Evolutionary conservation across 2,888 invertebrate genomes (phyloP), one percentile per base, ranked within the genome.

Genomic region (Tillus elongatus): DNA sequence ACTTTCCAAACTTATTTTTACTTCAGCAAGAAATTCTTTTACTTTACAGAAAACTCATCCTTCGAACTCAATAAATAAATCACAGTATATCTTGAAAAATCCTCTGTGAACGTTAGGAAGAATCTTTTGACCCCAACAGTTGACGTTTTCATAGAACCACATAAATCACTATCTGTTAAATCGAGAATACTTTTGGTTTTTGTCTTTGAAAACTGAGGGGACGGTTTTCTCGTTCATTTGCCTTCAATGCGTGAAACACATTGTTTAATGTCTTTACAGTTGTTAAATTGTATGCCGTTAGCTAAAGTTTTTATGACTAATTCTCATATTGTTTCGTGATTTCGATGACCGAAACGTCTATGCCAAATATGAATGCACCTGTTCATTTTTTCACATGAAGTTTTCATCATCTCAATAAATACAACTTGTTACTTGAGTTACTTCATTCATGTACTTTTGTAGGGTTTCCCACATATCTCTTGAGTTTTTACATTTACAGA

Each of bases 91-190:
- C 50, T 41, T 3, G 53, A 52, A 36, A 36, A 57, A 44, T 60
- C 58, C 36, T 59, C 58, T 9, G 56, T 56, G 6, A 60, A 42
- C 0, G 51, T n/a, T n/a, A n/a, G n/a, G n/a, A n/a, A n/a, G n/a
- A n/a, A n/a, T n/a, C n/a, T n/a, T n/a, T n/a, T n/a, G 11, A 46
- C 46, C 13, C 51, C 39, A n/a, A 44, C 44, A 2, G 54, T 50
- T 3, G 16, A 11, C 2, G 48, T 51, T 30, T 51, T 46, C 52
- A 57, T 54, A 1, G 57, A 52, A 2, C 55, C 57, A 27, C 57
- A 60, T 11, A 61, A 37, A 33, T 57, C 55, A 2, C 46, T 47
- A 36, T 56, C 54, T 4, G 56, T 36, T 3, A 54, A 36, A 31
- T 57, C 52, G 2, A 55, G 13, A 2, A 35, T 30, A 2, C 8